These are phyloP conservation scores for Chascanopsetta lugubris DNA, from an alignment of 2,113 vertebrate genomes.

Conservation along the genomic window DNA sequence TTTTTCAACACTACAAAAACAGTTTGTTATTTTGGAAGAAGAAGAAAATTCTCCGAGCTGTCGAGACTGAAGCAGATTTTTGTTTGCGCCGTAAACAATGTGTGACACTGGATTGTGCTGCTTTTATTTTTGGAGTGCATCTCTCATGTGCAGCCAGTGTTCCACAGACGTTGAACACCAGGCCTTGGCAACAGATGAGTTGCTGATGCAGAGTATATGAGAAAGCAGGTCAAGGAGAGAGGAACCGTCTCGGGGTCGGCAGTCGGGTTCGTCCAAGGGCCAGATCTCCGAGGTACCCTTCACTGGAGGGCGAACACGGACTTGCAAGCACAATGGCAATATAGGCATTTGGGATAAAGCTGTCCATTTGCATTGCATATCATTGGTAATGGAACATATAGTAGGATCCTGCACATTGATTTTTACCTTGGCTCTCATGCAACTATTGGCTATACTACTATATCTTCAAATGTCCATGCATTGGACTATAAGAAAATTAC, in stretches of 20 bases:
- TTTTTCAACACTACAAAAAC: too few species aligned
- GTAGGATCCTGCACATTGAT: neutral
- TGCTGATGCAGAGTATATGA: constrained; percentile 16
- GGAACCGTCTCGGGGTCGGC: constrained; percentile 15
- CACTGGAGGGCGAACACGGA: neutral
- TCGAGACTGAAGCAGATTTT: neutral
- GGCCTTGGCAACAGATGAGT: constrained; percentile 30
- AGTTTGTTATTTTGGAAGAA: too few species aligned
- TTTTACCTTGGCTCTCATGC: neutral
- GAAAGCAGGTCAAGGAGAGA: constrained; percentile 50
- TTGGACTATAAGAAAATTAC: too few species aligned
- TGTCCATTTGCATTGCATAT: neutral
- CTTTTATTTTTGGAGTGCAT: constrained; percentile 11
- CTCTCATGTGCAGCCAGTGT: neutral
- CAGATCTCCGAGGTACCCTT: neutral
- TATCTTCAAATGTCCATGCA: too few species aligned
- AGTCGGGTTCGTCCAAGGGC: constrained; percentile 1
- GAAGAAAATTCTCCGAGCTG: neutral
- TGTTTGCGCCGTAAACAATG: neutral
- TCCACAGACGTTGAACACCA: constrained; percentile 8
- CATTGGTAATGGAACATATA: neutral
- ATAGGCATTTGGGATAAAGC: neutral
- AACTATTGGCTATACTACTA: neutral
- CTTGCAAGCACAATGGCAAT: neutral
- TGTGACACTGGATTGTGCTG: neutral